Evolutionary conservation across 2,113 vertebrate genomes (phyloP).

Genomic region (Potamarius usumacintae): DNA sequence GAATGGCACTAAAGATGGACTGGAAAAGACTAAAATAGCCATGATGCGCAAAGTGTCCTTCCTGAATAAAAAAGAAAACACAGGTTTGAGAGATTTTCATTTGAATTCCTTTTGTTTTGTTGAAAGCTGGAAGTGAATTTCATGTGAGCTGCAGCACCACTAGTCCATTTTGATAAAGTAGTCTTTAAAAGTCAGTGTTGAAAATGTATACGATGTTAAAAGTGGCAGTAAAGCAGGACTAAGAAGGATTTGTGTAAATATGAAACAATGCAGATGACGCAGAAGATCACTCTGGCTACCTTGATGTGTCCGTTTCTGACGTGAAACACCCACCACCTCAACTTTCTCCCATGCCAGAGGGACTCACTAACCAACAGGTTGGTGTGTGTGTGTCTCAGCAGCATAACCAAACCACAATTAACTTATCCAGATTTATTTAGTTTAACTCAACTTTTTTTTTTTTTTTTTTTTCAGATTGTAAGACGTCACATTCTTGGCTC

Average conservation of each 20-base stretch:
- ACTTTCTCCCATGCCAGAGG: slow-evolving; percentile 81
- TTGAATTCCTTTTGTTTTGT: neutral
- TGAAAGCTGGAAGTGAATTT: neutral
- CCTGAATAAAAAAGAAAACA: slow-evolving; percentile 77
- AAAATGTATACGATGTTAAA: neutral
- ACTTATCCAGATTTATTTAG: neutral
- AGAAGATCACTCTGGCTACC: slow-evolving; percentile 80
- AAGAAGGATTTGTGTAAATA: neutral
- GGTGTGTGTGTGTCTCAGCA: slow-evolving; percentile 10
- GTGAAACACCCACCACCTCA: slow-evolving; percentile 76
- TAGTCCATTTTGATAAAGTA: neutral
- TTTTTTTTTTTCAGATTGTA: slow-evolving; percentile 68
- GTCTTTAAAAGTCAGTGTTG: neutral
- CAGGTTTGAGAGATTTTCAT: slow-evolving; percentile 65
- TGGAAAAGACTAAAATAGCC: slow-evolving; percentile 83
- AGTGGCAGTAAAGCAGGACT: neutral
- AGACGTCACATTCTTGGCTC: slow-evolving; percentile 82
- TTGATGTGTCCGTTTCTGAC: slow-evolving; percentile 79
- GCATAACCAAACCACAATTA: neutral
- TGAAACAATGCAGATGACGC: slow-evolving; percentile 71
- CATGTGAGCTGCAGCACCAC: neutral
- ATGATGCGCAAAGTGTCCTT: slow-evolving; percentile 85
- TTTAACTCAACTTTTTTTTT: neutral
- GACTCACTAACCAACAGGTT: slow-evolving; percentile 83
- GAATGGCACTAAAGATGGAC: slow-evolving; percentile 83